Percentiles rank a stretch among this genome's conserved stretches.
Conservation (phyloP, 2,797 vertebrate genomes). For the Odontamblyopus rebecca region DNA sequence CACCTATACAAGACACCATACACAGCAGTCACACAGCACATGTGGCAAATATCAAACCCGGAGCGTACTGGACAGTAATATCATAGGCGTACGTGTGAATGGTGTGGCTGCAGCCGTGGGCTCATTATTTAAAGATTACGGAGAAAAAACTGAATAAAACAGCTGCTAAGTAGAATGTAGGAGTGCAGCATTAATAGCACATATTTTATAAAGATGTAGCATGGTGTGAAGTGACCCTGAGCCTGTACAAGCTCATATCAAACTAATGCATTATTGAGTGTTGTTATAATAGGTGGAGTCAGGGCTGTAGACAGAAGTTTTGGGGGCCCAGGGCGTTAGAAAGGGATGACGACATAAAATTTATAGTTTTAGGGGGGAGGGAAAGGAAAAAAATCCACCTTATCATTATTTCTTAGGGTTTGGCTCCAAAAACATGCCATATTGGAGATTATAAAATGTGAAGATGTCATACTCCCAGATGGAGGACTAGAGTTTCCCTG, state of each 20-base stretch:
- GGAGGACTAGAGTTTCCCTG: too few species aligned
- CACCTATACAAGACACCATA: slow-evolving; percentile 35
- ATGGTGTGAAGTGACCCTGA: neutral
- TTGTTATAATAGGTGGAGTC: neutral
- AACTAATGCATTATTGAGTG: neutral
- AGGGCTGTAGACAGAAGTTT: too few species aligned
- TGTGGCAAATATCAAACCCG: slow-evolving; percentile 29
- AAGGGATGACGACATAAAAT: too few species aligned
- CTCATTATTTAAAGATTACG: slow-evolving; percentile 64
- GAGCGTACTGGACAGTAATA: slow-evolving; percentile 46
- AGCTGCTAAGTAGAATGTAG: neutral
- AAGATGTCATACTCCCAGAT: too few species aligned
- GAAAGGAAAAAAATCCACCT: neutral
- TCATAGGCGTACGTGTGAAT: slow-evolving; percentile 46
- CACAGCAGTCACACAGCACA: slow-evolving; percentile 19
- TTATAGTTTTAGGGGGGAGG: too few species aligned
- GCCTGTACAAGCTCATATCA: neutral
- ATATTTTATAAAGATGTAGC: neutral
- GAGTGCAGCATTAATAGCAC: neutral
- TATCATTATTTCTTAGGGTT: neutral
- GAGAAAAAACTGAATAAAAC: slow-evolving; percentile 17
- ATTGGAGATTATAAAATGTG: neutral
- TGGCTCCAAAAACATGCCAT: neutral
- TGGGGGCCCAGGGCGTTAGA: too few species aligned
- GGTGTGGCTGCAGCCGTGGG: slow-evolving; percentile 20